Evolutionary conservation across 2,888 invertebrate species (phyloP).

Genomic region (Eustalomyia histrio): DNA sequence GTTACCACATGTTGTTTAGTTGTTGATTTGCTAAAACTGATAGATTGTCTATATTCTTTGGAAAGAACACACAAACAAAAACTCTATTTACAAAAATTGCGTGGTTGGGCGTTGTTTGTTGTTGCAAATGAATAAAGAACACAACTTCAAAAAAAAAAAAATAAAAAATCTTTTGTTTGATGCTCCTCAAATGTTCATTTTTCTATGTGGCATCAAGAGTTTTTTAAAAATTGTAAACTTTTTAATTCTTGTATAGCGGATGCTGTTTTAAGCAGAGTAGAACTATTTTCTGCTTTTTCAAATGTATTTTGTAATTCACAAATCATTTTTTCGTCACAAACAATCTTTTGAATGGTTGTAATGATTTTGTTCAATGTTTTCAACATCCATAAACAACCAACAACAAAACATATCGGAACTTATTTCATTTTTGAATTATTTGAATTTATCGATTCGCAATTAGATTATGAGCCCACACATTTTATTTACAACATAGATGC

Average conservation of each 20-base stretch:
- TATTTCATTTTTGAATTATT: constrained; percentile 62
- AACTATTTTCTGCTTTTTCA: constrained; percentile 49
- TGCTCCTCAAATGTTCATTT: constrained; percentile 41
- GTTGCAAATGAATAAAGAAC: constrained; percentile 43
- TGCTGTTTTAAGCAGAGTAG: constrained; percentile 51
- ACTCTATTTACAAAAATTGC: constrained; percentile 65
- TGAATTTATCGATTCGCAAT: constrained; percentile 67
- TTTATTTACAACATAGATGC: constrained; percentile 27
- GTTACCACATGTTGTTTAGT: constrained; percentile 66
- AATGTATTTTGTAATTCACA: constrained; percentile 64
- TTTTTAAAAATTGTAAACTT: background rate
- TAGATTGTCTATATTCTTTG: constrained; percentile 69
- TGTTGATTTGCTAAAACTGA: constrained; percentile 72
- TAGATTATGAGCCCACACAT: constrained; percentile 67
- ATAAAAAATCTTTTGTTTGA: constrained; percentile 42
- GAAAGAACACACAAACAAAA: constrained; percentile 41
- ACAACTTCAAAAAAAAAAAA: background rate
- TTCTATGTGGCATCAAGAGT: background rate
- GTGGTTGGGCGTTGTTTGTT: constrained; percentile 64
- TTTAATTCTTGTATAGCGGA: constrained; percentile 72
- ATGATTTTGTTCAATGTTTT: constrained; percentile 63
- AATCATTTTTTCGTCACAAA: constrained; percentile 67
- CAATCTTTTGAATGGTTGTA: constrained; percentile 49
- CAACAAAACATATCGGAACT: constrained; percentile 57
- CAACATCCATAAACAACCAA: constrained; percentile 53